Percentiles rank a stretch among this genome's conserved stretches.
Conservation (phyloP, 2,113 vertebrate species). For the Centropus bengalensis region DNA sequence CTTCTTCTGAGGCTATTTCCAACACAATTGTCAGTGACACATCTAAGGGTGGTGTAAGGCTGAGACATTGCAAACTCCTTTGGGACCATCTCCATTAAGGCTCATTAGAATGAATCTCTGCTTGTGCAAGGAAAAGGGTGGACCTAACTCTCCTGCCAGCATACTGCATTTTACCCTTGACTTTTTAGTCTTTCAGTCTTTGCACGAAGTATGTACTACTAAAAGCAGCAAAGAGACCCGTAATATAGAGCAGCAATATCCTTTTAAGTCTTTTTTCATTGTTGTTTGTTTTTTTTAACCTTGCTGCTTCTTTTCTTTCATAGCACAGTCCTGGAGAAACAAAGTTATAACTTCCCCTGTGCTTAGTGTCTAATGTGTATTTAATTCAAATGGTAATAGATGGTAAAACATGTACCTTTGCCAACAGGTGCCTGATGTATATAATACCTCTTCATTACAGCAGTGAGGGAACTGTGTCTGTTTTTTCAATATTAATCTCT, state of each 20-base stretch:
- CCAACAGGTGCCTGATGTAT: conserved; percentile 32
- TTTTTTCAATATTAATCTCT: conserved; percentile 36
- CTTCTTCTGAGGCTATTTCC: background rate
- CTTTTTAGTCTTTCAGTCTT: background rate
- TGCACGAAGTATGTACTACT: background rate
- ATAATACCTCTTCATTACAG: conserved; percentile 44
- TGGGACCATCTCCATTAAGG: background rate
- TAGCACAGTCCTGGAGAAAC: background rate
- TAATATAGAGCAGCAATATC: background rate
- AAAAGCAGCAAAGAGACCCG: background rate
- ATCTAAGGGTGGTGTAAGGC: background rate
- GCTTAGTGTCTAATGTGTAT: background rate
- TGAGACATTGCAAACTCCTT: background rate
- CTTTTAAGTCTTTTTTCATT: background rate
- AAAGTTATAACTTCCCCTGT: background rate
- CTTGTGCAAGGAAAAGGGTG: background rate
- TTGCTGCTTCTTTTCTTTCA: background rate
- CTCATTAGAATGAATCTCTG: background rate
- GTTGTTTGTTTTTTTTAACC: background rate
- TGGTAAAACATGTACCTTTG: conserved; percentile 12
- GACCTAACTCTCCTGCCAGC: background rate
- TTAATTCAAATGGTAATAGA: conserved; percentile 49
- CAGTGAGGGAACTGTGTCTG: background rate
- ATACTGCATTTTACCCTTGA: background rate
- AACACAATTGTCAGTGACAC: background rate